Base-by-base conservation (phyloP, 1,140 invertebrate species). In the Onthophagus taurus region DNA sequence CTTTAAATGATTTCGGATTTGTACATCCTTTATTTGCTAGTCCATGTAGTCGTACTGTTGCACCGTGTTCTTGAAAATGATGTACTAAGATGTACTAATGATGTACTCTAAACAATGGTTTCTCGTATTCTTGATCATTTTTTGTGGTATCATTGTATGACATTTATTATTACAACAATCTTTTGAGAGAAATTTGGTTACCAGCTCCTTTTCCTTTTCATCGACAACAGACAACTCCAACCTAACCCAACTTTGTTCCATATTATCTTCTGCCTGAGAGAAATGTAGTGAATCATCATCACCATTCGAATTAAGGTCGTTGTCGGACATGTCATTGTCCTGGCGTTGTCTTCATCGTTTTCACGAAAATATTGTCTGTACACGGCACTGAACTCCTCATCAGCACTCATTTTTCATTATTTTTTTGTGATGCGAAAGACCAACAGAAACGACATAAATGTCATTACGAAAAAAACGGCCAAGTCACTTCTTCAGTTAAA, bases 321-420 rank as follows among this genome's bases (percentile, higher is more conserved):
- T n/a, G 23, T 7, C 6, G n/a, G 23, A 26, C 6, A 7, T n/a
- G n/a, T 26, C 23, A 26, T 26, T n/a, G n/a, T 26, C n/a, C 23
- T n/a, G n/a, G n/a, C n/a, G n/a, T n/a, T n/a, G n/a, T n/a, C n/a
- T n/a, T 26, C 23, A 7, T 26, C 23, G 23, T 26, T 26, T 26
- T 26, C 23, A 26, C 23, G n/a, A n/a, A 26, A 26, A 26, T 26
- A 26, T 26, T n/a, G n/a, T n/a, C n/a, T n/a, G n/a, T n/a, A n/a
- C n/a, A n/a, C n/a, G n/a, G n/a, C n/a, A n/a, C n/a, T n/a, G n/a
- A n/a, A n/a, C n/a, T n/a, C n/a, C n/a, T n/a, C n/a, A n/a, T n/a
- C n/a, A n/a, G n/a, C n/a, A n/a, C n/a, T n/a, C n/a, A n/a, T n/a
- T n/a, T n/a, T n/a, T n/a, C n/a, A n/a, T n/a, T n/a, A n/a, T n/a